A percentile compares a stretch with the other conserved stretches of the same genome.
These are phyloP conservation scores for Pangasianodon gigas DNA, from an alignment of 2,113 vertebrate genomes.

Conservation along the genomic window DNA sequence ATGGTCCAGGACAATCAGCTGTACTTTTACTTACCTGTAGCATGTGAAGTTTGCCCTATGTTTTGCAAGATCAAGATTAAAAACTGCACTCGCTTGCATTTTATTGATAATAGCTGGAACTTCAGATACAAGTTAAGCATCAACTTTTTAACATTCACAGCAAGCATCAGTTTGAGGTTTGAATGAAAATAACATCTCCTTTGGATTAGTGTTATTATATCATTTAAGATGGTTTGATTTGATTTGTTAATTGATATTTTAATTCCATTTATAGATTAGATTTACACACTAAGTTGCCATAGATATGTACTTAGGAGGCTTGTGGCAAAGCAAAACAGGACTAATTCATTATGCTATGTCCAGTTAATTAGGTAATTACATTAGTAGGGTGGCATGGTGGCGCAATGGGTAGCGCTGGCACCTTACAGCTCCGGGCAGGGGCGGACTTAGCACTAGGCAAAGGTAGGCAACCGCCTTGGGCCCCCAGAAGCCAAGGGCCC, in stretches of 20 bases:
- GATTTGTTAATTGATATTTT: no score
- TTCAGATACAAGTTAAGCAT: background rate
- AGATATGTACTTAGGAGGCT: no score
- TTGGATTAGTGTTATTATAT: background rate
- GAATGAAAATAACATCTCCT: background rate
- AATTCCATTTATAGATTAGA: background rate
- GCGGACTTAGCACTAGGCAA: no score
- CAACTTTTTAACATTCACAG: background rate
- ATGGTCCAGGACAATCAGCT: background rate
- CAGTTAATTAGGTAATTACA: background rate
- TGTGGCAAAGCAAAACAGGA: background rate
- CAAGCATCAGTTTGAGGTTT: background rate
- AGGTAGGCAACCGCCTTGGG: no score
- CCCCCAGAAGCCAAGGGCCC: no score
- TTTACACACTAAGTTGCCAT: no score
- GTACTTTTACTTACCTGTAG: background rate
- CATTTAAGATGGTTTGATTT: no score
- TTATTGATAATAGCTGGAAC: background rate
- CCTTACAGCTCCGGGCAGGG: no score
- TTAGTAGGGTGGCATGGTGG: background rate
- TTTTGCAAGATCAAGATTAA: constrained; percentile 7
- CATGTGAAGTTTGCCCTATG: background rate
- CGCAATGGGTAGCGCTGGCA: background rate
- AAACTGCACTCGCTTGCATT: background rate
- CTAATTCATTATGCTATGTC: background rate